These are phyloP conservation scores for Drosophila cognata DNA, from an alignment of 2,888 invertebrate genomes.

Conservation along the genomic window DNA sequence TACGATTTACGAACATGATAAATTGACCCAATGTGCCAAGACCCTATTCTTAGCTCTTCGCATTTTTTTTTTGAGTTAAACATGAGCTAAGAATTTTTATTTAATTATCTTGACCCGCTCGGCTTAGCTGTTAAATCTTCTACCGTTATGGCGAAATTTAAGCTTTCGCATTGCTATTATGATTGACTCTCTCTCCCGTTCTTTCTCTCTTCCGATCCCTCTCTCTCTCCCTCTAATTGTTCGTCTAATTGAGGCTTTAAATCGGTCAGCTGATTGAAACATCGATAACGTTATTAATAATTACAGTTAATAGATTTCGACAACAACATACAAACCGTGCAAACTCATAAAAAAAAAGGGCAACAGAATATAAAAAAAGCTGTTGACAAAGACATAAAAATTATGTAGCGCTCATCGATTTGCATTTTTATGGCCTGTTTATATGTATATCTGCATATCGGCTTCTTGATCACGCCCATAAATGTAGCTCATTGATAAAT, in stretches of 20 bases:
- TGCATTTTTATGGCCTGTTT: slow-evolving; percentile 29
- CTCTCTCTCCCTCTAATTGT: slow-evolving; percentile 1
- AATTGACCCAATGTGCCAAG: slow-evolving; percentile 33
- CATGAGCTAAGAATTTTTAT: slow-evolving; percentile 1
- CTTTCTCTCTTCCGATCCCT: background rate
- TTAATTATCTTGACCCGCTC: slow-evolving; percentile 23
- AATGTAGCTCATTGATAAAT: slow-evolving; percentile 12
- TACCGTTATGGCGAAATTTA: slow-evolving; percentile 23
- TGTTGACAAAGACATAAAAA: slow-evolving; percentile 43
- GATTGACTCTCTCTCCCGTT: background rate
- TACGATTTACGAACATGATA: slow-evolving; percentile 47
- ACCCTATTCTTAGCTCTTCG: slow-evolving; percentile 20
- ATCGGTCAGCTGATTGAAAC: slow-evolving; percentile 15
- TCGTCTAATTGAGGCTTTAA: slow-evolving; percentile 12
- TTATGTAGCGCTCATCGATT: slow-evolving; percentile 17
- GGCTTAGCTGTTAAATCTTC: slow-evolving; percentile 24
- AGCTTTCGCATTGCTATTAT: slow-evolving; percentile 20
- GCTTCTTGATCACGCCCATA: slow-evolving; percentile 28
- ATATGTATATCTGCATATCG: slow-evolving; percentile 39
- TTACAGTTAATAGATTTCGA: slow-evolving; percentile 2
- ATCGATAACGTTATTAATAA: slow-evolving; percentile 34
- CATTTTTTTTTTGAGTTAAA: slow-evolving; percentile 19
- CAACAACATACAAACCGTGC: background rate
- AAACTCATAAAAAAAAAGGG: slow-evolving; percentile 7
- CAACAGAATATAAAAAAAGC: slow-evolving; percentile 10